Evolutionary conservation across 2,888 invertebrate genomes (phyloP), one percentile per base, ranked within the genome.

Genomic region (Brachylomia viminalis): DNA sequence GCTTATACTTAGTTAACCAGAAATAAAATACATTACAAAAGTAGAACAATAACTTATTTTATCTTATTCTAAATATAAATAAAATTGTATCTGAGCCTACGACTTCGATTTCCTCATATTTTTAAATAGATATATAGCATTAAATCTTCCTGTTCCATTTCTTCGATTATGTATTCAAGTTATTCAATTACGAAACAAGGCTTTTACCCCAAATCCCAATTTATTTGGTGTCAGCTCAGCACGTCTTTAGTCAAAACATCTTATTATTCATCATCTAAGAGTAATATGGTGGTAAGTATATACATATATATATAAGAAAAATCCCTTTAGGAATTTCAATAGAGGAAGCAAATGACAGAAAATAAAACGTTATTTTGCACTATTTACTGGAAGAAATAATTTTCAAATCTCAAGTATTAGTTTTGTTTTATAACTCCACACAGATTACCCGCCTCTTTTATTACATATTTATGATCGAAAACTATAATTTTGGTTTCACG

Each of bases 1-100:
- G 4, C 23, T 23, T 20, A n/a, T 15, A 0, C 23, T 59, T 20
- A 42, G 11, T 49, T 30, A 27, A 59, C 17, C 17, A 2, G 17
- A 0, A 72, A 30, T 20, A 52, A 42, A 59, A 13, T 49, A 61
- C 47, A 10, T 20, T 27, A 15, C 17, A 17, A 54, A 64, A 17
- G 27, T 23, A 47, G 54, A 30, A 56, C 33, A 38, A n/a, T 54
- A 54, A 54, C 17, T 42, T 47, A 72, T 73, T 73, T 62, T 54
- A 75, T 75, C 75, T 23, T 38, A 13, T 52, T 61, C 33, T 33
- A 11, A 33, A 75, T 74, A 75, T 54, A 27, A 75, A n/a, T n/a
- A n/a, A n/a, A n/a, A 75, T 47, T 64, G 3, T 27, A n/a, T 54
- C 23, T 30, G 30, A 61, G 17, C 38, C 56, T 15, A 47, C 56